Percentiles rank a stretch among this genome's conserved stretches.
These are phyloP conservation scores for Ridgeia piscesae DNA, from an alignment of 1,140 invertebrate genomes.

Conservation along the genomic window DNA sequence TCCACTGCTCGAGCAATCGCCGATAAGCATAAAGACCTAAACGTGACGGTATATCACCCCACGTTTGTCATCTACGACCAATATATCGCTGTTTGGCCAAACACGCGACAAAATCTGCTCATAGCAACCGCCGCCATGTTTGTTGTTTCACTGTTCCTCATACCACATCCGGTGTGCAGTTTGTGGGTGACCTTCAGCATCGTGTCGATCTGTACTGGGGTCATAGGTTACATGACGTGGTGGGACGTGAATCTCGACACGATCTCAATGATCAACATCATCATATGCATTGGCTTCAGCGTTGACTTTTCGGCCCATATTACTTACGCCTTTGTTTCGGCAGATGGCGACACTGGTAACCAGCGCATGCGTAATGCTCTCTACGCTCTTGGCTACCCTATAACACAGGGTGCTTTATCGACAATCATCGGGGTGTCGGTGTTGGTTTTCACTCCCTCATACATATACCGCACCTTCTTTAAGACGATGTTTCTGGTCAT, in stretches of 20 bases:
- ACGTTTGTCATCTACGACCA: neutral
- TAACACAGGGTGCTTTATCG: slow-evolving; percentile 64
- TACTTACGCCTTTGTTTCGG: slow-evolving; percentile 95
- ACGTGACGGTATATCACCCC: neutral
- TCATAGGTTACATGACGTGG: slow-evolving; percentile 93
- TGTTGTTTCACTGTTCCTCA: slow-evolving; percentile 91
- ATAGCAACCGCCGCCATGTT: slow-evolving; percentile 93
- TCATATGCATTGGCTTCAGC: slow-evolving; percentile 98
- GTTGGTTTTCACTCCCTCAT: slow-evolving; percentile 85
- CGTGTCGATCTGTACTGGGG: slow-evolving; percentile 92
- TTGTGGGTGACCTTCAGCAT: slow-evolving; percentile 95
- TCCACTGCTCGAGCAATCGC: neutral
- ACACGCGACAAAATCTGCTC: slow-evolving; percentile 86
- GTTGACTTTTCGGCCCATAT: slow-evolving; percentile 97
- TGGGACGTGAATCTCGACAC: slow-evolving; percentile 95
- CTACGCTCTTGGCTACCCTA: slow-evolving; percentile 87
- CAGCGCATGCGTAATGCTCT: slow-evolving; percentile 82
- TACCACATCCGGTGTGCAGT: slow-evolving; percentile 89
- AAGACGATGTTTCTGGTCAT: too few relatives aligned
- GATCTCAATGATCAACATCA: slow-evolving; percentile 97
- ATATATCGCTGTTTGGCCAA: neutral
- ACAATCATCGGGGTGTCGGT: slow-evolving; percentile 68
- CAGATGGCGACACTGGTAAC: slow-evolving; percentile 50
- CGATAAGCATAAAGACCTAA: neutral
- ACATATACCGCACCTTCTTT: slow-evolving; percentile 96